A percentile compares a stretch with the other conserved stretches of the same genome.
phyloP scores from a whole-genome alignment of 92 coral and sea anemone species.

The Zoanthus gigantus region DNA sequence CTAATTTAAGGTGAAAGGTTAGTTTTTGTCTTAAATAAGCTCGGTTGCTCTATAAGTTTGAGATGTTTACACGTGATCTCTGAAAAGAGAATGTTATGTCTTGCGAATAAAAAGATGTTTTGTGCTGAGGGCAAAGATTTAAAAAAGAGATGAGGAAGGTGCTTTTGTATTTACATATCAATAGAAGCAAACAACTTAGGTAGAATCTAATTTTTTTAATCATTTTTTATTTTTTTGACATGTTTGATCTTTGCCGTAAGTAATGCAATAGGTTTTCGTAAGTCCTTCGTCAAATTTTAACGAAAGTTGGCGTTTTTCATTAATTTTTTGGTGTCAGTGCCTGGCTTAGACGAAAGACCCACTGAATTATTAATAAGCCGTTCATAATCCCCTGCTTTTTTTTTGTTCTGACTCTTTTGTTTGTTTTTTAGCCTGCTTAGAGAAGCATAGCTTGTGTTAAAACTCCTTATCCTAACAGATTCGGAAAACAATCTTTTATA shows the following conservation, averaged over 20 bases:
- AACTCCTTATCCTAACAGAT: constrained; percentile 4
- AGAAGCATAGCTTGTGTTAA: constrained; percentile 20
- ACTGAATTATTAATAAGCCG: background rate
- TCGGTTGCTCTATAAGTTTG: background rate
- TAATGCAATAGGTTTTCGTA: too few species aligned
- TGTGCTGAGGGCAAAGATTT: background rate
- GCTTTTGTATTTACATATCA: constrained; percentile 26
- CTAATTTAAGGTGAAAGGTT: constrained; percentile 29
- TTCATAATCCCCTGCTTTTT: background rate
- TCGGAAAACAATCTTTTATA: background rate
- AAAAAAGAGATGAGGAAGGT: background rate
- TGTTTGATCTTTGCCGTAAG: too few species aligned
- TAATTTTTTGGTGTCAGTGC: constrained; percentile 8
- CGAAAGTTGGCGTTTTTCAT: too few species aligned
- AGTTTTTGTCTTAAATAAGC: constrained; percentile 9
- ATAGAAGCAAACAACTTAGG: constrained; percentile 1
- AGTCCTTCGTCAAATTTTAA: too few species aligned
- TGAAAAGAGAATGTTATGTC: background rate
- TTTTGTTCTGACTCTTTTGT: background rate
- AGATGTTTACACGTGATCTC: background rate
- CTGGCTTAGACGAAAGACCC: background rate
- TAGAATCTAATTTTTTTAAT: background rate
- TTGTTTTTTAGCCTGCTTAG: background rate
- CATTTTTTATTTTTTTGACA: too few species aligned
- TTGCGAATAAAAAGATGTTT: background rate